Conservation (phyloP, 1,140 invertebrate species). For the Cyclina sinensis region DNA sequence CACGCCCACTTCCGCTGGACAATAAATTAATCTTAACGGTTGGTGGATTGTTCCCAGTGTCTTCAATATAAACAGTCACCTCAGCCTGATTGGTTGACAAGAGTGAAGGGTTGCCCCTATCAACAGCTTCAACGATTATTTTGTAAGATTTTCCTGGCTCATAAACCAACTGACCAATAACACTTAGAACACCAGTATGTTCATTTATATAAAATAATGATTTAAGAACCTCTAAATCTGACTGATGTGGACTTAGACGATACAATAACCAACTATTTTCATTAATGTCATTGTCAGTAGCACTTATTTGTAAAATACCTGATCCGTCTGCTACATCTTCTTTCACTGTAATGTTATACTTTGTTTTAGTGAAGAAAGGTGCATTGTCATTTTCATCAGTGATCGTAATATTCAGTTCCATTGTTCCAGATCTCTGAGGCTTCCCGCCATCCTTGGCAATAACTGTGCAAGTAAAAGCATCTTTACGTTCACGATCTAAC, state of each 20-base stretch:
- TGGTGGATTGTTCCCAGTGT: slow-evolving; percentile 97
- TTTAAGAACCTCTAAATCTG: slow-evolving; percentile 67
- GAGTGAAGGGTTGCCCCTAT: slow-evolving; percentile 86
- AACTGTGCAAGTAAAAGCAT: slow-evolving; percentile 93
- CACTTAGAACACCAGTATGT: slow-evolving; percentile 74
- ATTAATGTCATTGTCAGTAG: slow-evolving; percentile 95
- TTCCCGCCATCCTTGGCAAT: slow-evolving; percentile 96
- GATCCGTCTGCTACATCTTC: slow-evolving; percentile 77
- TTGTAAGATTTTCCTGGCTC: slow-evolving; percentile 75
- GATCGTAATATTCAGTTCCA: slow-evolving; percentile 91
- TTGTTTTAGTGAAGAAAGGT: slow-evolving; percentile 92
- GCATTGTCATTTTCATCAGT: slow-evolving; percentile 97
- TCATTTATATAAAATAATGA: slow-evolving; percentile 86
- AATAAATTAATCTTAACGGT: slow-evolving; percentile 90
- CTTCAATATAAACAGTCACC: slow-evolving; percentile 90
- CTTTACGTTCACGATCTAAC: slow-evolving; percentile 94
- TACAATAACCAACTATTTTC: slow-evolving; percentile 95
- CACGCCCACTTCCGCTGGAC: slow-evolving; percentile 68
- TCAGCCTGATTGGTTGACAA: slow-evolving; percentile 88
- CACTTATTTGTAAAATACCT: slow-evolving; percentile 89
- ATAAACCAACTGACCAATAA: slow-evolving; percentile 86
- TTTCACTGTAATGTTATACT: slow-evolving; percentile 92
- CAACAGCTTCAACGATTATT: slow-evolving; percentile 84
- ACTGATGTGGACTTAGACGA: slow-evolving; percentile 78
- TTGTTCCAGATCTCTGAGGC: slow-evolving; percentile 95